These are phyloP conservation scores for Enoplosus armatus DNA, from an alignment of 2,797 vertebrate species.

Conservation along the genomic window DNA sequence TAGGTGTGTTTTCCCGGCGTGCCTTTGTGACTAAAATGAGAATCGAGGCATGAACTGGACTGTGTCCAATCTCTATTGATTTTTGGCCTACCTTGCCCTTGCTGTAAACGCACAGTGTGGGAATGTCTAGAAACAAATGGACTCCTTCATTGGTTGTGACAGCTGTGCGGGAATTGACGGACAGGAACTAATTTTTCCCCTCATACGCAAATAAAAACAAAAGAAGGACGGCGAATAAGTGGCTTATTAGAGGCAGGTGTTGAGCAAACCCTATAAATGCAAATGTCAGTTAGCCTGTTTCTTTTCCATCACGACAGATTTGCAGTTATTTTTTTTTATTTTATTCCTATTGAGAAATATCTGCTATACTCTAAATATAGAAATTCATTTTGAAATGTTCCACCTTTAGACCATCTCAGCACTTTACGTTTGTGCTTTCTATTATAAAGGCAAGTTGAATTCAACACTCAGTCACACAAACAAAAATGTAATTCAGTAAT, in stretches of 20 bases:
- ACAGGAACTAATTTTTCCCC: constrained; percentile 88
- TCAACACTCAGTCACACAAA: not conserved
- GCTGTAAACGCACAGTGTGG: constrained; percentile 66
- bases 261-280: constrained; percentile 83
- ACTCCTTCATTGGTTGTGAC: constrained; percentile 89
- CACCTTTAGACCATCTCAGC: not conserved
- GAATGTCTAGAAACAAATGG: constrained; percentile 85
- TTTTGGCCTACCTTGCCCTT: constrained; percentile 62
- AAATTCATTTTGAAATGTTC: not conserved
- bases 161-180: constrained; percentile 88
- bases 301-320: constrained; percentile 22
- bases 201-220: constrained; percentile 84
- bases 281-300: constrained; percentile 67
- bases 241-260: constrained; percentile 81
- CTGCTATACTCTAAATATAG: not conserved
- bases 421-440: not conserved
- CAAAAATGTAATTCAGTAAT: not conserved
- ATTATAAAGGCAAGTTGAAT: not conserved
- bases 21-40: constrained; percentile 53
- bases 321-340: constrained; percentile 11
- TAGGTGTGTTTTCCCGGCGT: constrained; percentile 50
- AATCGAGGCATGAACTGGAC: constrained; percentile 78
- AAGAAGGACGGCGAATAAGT: constrained; percentile 69
- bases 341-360: constrained; percentile 17
- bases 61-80: constrained; percentile 84